Percentiles rank a stretch among this genome's conserved stretches.
Conservation (phyloP, 2,113 vertebrate species). For the Dunckerocampus dactyliophorus region DNA sequence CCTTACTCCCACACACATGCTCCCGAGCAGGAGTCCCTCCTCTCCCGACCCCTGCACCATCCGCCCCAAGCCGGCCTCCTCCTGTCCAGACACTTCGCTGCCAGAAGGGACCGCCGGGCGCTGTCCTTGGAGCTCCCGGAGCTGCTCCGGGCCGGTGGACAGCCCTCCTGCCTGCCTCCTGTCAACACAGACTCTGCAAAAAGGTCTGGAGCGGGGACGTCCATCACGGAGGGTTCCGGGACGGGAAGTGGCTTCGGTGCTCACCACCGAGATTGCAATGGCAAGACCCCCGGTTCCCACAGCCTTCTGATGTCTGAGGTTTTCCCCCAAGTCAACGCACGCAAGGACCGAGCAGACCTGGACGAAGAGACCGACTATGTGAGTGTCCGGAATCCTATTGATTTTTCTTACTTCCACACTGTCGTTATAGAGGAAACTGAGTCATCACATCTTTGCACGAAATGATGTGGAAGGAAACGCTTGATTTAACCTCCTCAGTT, state of each 20-base stretch:
- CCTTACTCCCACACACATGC: constrained; percentile 69
- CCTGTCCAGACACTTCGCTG: constrained; percentile 48
- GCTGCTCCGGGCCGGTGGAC: constrained; percentile 65
- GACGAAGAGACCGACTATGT: constrained; percentile 94
- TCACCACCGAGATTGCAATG: constrained; percentile 86
- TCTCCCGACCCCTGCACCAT: constrained; percentile 63
- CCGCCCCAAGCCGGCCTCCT: constrained; percentile 55
- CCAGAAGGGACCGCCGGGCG: constrained; percentile 73
- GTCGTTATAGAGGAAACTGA: too few species aligned
- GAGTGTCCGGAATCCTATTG: constrained; percentile 51
- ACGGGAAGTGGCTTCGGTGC: constrained; percentile 30
- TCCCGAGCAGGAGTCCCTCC: constrained; percentile 84
- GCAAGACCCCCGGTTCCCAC: constrained; percentile 79
- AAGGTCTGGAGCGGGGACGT: constrained; percentile 44
- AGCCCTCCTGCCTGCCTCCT: constrained; percentile 12
- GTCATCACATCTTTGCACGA: too few species aligned
- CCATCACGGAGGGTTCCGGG: constrained; percentile 36
- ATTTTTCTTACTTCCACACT: too few species aligned
- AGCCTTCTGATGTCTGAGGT: constrained; percentile 75
- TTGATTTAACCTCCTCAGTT: too few species aligned
- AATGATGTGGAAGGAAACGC: too few species aligned
- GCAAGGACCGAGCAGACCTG: constrained; percentile 77
- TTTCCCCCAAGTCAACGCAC: constrained; percentile 86
- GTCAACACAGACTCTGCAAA: constrained; percentile 52
- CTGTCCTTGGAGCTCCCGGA: constrained; percentile 87